Conservation (phyloP, 2,113 vertebrate species). For the Lates calcarifer region DNA sequence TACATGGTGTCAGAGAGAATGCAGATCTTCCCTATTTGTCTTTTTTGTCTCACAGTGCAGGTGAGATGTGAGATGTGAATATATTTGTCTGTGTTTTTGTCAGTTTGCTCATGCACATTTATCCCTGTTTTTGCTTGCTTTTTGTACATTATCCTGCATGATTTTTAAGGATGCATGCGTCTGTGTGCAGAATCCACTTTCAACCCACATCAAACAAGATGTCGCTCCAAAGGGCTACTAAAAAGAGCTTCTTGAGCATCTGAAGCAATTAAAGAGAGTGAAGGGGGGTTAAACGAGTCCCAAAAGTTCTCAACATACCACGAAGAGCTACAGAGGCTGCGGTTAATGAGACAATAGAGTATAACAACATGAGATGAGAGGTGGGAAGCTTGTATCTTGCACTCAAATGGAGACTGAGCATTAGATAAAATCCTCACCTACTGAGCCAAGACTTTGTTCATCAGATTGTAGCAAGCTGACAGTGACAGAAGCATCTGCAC, state of each 20-base stretch:
- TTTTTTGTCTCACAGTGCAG: constrained; percentile 47
- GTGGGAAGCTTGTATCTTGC: constrained; percentile 50
- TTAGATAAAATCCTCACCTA: constrained; percentile 51
- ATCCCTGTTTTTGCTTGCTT: constrained; percentile 9
- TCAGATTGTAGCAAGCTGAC: constrained; percentile 42
- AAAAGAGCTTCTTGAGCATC: constrained; percentile 58
- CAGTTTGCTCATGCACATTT: constrained; percentile 12
- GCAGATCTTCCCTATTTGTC: constrained; percentile 63
- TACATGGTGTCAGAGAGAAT: constrained; percentile 72
- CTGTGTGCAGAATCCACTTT: constrained; percentile 23
- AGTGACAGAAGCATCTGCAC: constrained; percentile 52
- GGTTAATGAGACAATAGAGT: constrained; percentile 67
- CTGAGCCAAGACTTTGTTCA: constrained; percentile 42
- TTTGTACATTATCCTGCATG: constrained; percentile 18
- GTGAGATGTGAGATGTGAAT: constrained; percentile 46
- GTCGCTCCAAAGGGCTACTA: constrained; percentile 47
- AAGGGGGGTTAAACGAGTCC: constrained; percentile 58
- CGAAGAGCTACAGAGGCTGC: constrained; percentile 38
- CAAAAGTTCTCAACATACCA: constrained; percentile 47
- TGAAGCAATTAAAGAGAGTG: constrained; percentile 65
- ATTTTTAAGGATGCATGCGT: constrained; percentile 9
- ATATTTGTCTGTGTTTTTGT: constrained; percentile 25
- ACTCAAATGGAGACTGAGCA: constrained; percentile 50
- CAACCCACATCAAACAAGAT: constrained; percentile 62
- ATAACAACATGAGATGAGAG: constrained; percentile 45